Evolutionary conservation across 2,113 vertebrate genomes (phyloP).

Genomic region (Amblyopsis rosae): DNA sequence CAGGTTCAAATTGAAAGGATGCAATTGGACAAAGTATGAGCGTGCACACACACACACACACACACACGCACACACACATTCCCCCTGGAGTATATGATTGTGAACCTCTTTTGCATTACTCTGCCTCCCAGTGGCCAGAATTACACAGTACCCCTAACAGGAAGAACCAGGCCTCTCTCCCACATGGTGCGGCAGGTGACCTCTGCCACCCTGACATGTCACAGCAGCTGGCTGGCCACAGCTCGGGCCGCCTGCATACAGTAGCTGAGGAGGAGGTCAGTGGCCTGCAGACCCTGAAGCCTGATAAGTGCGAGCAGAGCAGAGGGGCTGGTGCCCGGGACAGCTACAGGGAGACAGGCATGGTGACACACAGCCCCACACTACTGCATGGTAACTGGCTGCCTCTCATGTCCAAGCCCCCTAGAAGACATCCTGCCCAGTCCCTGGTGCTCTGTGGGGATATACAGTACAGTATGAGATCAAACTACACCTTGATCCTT

Average conservation of each 20-base stretch:
- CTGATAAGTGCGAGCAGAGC: constrained; percentile 70
- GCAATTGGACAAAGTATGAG: no score
- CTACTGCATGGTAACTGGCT: constrained; percentile 48
- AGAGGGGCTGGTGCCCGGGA: constrained; percentile 49
- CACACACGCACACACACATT: no score
- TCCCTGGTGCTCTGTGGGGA: no score
- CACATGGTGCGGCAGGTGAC: constrained; percentile 54
- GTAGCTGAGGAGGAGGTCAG: constrained; percentile 72
- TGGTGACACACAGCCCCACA: constrained; percentile 50
- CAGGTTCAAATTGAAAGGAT: no score
- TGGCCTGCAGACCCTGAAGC: constrained; percentile 68
- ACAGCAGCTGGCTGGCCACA: constrained; percentile 67
- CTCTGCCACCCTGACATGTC: constrained; percentile 66
- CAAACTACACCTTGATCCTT: no score
- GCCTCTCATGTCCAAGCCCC: constrained; percentile 39
- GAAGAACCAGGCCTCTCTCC: constrained; percentile 1
- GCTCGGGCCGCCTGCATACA: constrained; percentile 53
- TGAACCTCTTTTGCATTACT: no score
- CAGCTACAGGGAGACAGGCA: constrained; percentile 57
- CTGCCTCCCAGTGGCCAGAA: no score
- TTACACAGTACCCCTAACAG: no score
- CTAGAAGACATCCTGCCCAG: background rate
- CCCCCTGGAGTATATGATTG: no score
- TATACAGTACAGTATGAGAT: no score
- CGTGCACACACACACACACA: no score